phyloP scores from a whole-genome alignment of 2,113 vertebrate species.

The Willisornis vidua region DNA sequence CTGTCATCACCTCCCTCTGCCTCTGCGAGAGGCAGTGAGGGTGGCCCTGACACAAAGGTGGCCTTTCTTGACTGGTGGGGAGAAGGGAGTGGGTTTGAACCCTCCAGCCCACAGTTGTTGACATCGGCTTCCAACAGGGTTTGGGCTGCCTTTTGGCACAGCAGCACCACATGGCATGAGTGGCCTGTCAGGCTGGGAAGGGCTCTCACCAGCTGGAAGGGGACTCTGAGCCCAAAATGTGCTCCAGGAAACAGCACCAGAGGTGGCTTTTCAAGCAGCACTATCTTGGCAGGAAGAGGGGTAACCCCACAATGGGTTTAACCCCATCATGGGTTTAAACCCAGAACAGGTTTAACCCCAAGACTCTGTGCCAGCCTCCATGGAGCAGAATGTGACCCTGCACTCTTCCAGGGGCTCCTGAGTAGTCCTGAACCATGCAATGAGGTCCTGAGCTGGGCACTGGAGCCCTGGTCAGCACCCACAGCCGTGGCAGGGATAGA shows the following conservation, averaged over 20 bases:
- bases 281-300: neutral
- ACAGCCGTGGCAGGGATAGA: neutral
- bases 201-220: neutral
- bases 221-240: neutral
- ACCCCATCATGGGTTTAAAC: neutral
- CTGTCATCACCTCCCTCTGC: neutral
- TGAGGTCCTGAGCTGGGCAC: neutral
- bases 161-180: neutral
- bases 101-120: neutral
- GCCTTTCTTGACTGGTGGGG: neutral
- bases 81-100: neutral
- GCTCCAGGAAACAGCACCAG: neutral
- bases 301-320: too few species aligned
- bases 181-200: too few species aligned
- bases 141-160: neutral
- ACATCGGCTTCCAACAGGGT: neutral
- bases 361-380: neutral
- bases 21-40: fast-evolving
- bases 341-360: neutral
- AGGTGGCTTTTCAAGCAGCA: neutral
- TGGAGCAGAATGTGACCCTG: neutral
- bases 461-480: neutral
- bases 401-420: too few species aligned
- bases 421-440: neutral
- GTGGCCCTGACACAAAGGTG: neutral